Base-by-base conservation (phyloP, 53 echinoderm and acorn worm genomes). In the Henricia sp. region DNA sequence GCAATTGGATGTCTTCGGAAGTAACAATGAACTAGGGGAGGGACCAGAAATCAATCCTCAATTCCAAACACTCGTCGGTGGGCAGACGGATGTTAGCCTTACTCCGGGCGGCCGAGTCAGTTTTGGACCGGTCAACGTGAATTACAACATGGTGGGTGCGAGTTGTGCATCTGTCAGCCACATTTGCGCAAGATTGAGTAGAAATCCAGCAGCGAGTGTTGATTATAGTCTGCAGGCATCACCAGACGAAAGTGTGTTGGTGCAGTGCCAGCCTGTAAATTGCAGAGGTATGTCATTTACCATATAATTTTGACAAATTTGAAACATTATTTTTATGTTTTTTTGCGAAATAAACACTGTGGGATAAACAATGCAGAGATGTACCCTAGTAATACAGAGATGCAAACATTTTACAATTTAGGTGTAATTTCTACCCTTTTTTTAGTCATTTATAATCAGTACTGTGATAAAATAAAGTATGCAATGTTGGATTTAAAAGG, bases 1-100 rank as follows among this genome's bases (percentile, higher is more conserved):
- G 96, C 82, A 86, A 70, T 87, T 93, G 40, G 82, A 52, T 24
- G 64, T 94, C 19, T 96, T 82, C 62, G 96, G 96, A 21, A 96
- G 96, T 77, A 38, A 68, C 65, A 94, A 64, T 30, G 82, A 82
- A 20, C 74, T 69, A 48, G 96, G 96, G 4, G 74, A 68, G 19
- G 93, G 93, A 4, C 67, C 91, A 3, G 66, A 87, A 32, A 53
- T 91, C 59, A 87, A 89, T 43, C 90, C 80, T 10, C 84, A 89
- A 39, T 42, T 42, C 1, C 89, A 99, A 68, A 95, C 86, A 42
- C 84, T 99, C 37, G 46, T 37, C 23, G 82, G 82, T 10, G 70
- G 71, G 32, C 99, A 99, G 72, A 67, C 59, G 8, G 83, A 91
- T 25, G 67, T 71, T 40, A 44, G 70, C 42, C 73, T 99, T 72